phyloP scores from a whole-genome alignment of 2,113 vertebrate species.

The Zosterops borbonicus region DNA sequence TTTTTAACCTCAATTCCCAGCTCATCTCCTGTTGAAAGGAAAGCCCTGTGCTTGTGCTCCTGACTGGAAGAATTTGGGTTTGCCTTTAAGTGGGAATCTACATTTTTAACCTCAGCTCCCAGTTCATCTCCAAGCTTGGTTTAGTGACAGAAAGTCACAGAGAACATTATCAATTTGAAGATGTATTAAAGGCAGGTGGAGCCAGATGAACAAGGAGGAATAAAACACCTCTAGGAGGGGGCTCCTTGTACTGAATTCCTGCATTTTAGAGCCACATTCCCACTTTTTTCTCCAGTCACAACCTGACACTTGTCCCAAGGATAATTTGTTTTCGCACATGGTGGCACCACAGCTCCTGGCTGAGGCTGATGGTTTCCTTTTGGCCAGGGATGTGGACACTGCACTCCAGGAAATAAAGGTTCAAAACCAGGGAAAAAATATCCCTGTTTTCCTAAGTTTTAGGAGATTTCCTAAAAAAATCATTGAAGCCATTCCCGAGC shows the following conservation, averaged over 20 bases:
- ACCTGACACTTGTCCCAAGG: not conserved
- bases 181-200: not conserved
- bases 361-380: not conserved
- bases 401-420: not conserved
- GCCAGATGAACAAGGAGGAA: not conserved
- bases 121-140: not conserved
- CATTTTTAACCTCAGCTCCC: not conserved
- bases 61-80: not conserved
- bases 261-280: not conserved
- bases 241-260: not conserved
- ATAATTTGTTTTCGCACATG: not conserved
- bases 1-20: not conserved
- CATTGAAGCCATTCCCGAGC: not conserved
- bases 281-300: not conserved
- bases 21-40: not conserved
- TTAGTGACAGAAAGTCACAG: not conserved
- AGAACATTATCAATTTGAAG: not conserved
- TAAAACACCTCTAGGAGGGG: not conserved
- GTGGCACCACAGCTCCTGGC: constrained; percentile 23
- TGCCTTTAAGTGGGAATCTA: not conserved
- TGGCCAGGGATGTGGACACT: not conserved
- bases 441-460: not conserved
- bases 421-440: not conserved
- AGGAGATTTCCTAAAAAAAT: not conserved
- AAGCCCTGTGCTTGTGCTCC: not conserved